phyloP scores from a whole-genome alignment of 1,140 invertebrate genomes.

The Psix sp. region DNA sequence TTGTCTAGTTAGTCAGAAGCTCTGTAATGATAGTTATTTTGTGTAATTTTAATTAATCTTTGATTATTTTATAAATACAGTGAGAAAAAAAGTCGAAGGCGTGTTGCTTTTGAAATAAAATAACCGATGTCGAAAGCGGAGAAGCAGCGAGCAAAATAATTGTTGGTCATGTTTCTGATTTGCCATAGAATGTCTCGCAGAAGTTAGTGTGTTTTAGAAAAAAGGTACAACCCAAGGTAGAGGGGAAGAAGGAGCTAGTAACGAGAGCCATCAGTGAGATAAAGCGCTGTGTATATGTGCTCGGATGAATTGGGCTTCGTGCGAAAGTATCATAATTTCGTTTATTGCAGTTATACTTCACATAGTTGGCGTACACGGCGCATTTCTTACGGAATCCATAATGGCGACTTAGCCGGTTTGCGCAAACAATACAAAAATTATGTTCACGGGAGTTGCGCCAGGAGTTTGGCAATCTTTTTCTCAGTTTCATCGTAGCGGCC shows the following conservation, averaged over 20 bases:
- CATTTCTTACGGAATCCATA: constrained; percentile 70
- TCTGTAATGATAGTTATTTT: constrained; percentile 9
- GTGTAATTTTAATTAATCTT: constrained; percentile 14
- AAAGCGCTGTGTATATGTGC: constrained; percentile 38
- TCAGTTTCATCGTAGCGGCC: constrained; percentile 63
- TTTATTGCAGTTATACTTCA: constrained; percentile 68
- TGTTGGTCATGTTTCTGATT: too few species aligned
- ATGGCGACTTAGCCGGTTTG: constrained; percentile 62
- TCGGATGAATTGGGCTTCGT: constrained; percentile 54
- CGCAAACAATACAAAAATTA: constrained; percentile 76
- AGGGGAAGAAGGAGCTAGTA: constrained; percentile 26
- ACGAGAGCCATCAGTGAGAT: constrained; percentile 36
- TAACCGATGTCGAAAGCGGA: too few species aligned
- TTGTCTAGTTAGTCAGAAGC: constrained; percentile 7
- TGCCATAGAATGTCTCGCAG: too few species aligned
- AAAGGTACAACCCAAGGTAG: constrained; percentile 9
- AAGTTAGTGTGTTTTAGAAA: too few species aligned
- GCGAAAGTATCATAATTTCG: constrained; percentile 64
- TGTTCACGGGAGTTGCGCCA: constrained; percentile 73
- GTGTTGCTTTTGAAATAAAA: too few species aligned
- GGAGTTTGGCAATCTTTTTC: constrained; percentile 72
- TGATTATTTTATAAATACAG: too few species aligned
- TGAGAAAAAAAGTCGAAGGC: too few species aligned
- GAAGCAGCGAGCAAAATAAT: too few species aligned
- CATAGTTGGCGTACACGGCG: constrained; percentile 44